Evolutionary conservation across 2,888 invertebrate species (phyloP), one percentile per base, ranked within the genome.

Genomic region (Diaprepes abbreviatus): DNA sequence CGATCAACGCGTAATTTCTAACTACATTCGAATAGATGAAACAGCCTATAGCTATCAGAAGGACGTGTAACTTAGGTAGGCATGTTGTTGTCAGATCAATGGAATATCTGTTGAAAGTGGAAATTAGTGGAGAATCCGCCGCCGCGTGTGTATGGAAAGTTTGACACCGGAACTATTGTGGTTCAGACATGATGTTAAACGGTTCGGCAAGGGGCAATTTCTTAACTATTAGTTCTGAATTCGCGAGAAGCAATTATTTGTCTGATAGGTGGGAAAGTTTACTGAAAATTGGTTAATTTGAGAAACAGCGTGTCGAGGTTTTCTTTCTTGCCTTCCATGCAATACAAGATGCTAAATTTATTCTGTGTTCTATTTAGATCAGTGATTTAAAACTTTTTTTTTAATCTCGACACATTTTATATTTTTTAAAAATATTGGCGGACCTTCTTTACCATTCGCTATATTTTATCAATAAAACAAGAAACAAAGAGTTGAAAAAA

Each of bases 81-180:
- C 60, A 54, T 70, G 70, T 63, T 62, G 66, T 66, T 70, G 70
- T 70, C 70, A 70, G 70, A 70, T 70, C 70, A 70, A 70, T 70
- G 70, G 66, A 70, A 70, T 70, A 70, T 70, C 70, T 70, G 70
- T 70, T 70, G 70, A 70, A 70, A 70, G 66, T 70, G 70, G 70
- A 66, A 70, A 70, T 70, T 70, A 70, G 70, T 70, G 65, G 70
- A 65, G 52, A 60, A 70, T 60, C 66, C 64, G 69, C 45, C 57
- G 66, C 43, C 69, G 62, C 69, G 43, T 52, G 55, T 60, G 65
- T 66, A 70, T 66, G 60, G 70, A 70, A 70, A 70, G 55, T 70
- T 70, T 70, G 70, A 70, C 70, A 70, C 70, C 70, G 70, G 70
- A 70, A 66, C 66, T 70, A 70, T 70, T 70, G 66, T 70, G 70